Base-by-base conservation (phyloP, 2,888 invertebrate genomes). In the Sinotaia quadrata region DNA sequence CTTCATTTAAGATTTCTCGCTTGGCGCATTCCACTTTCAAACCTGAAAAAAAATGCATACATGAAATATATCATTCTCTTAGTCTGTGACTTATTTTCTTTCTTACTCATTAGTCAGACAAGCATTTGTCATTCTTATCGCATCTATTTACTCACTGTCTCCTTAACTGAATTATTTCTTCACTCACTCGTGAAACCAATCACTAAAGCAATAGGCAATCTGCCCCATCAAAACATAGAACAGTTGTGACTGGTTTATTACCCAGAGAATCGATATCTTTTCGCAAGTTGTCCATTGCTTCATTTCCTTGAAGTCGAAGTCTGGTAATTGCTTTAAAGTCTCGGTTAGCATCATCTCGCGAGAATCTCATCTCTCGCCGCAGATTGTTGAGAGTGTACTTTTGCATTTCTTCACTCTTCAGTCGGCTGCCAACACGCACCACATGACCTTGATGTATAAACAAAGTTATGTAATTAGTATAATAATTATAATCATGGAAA, bases 1-100 rank as follows among this genome's bases (percentile, higher is more conserved):
- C 67, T 52, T 73, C 73, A 27, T 51, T 36, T 2, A 73, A 59
- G 37, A 73, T 71, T 33, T 67, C 68, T 2, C 54, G 37, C 56
- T 41, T 65, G 41, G 63, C 63, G 0, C 37, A 27, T 24, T 65
- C 63, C 1, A 65, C 44, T 56, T 65, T 56, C 54, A 65, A 5
- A 2, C 63, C 63, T 65, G 63, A 2, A n/a, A 4, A n/a, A n/a
- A n/a, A n/a, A n/a, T n/a, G n/a, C n/a, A n/a, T n/a, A n/a, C n/a
- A n/a, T n/a, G n/a, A n/a, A n/a, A n/a, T n/a, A n/a, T n/a, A n/a
- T n/a, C n/a, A n/a, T n/a, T n/a, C n/a, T n/a, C n/a, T n/a, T n/a
- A n/a, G n/a, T n/a, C n/a, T n/a, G n/a, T n/a, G n/a, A n/a, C n/a
- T n/a, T n/a, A n/a, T n/a, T n/a, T n/a, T n/a, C n/a, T n/a, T n/a